phyloP scores from a whole-genome alignment of 2,113 vertebrate genomes.

The Hyperoodon ampullatus region DNA sequence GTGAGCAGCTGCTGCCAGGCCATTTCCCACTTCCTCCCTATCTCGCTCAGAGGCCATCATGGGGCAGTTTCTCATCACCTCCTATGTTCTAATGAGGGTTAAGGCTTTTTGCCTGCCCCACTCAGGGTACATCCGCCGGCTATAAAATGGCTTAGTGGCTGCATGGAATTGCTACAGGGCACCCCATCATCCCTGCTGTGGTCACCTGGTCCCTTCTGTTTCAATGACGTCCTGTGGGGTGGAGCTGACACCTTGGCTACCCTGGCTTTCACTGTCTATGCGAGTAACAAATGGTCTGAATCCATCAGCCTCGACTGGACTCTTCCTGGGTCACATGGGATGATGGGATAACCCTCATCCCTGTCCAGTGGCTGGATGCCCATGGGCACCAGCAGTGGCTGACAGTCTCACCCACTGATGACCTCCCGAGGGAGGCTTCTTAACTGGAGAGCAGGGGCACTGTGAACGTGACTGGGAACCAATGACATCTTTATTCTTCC shows the following conservation, averaged over 20 bases:
- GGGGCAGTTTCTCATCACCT: neutral
- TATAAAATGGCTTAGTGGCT: neutral
- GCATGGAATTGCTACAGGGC: neutral
- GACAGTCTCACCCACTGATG: neutral
- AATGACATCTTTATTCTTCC: neutral
- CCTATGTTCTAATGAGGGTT: neutral
- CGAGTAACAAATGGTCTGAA: neutral
- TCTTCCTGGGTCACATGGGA: neutral
- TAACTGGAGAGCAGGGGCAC: neutral
- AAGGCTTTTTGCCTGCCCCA: neutral
- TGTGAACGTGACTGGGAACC: neutral
- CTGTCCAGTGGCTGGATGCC: neutral
- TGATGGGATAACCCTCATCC: fast-evolving
- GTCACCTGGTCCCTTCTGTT: neutral
- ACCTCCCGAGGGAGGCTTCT: neutral
- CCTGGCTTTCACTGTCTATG: neutral
- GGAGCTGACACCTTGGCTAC: neutral
- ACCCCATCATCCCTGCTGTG: neutral
- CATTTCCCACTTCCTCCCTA: fast-evolving
- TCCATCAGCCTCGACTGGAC: neutral
- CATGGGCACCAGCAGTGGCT: neutral
- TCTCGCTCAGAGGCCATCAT: fast-evolving
- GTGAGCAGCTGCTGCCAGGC: neutral
- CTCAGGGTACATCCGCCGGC: neutral
- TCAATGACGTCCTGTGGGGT: neutral